phyloP scores from a whole-genome alignment of 2,113 vertebrate genomes.

The Beaufortia kweichowensis region DNA sequence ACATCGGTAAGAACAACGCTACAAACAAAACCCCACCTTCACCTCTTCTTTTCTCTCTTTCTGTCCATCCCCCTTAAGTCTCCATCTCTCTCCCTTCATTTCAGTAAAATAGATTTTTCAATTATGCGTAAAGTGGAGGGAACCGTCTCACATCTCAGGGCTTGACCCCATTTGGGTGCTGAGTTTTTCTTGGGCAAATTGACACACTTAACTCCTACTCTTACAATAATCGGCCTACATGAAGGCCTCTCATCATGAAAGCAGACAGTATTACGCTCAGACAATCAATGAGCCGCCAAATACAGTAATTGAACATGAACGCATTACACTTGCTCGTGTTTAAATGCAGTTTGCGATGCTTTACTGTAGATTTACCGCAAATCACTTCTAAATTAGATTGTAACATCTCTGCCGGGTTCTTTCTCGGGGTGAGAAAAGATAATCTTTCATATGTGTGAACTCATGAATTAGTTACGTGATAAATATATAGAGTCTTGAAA shows the following conservation, averaged over 20 bases:
- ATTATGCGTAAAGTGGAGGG: conserved; percentile 59
- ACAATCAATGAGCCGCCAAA: conserved; percentile 33
- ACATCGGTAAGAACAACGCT: not conserved
- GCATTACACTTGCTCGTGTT: conserved; percentile 22
- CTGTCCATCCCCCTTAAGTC: conserved; percentile 44
- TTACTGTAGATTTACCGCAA: conserved; percentile 34
- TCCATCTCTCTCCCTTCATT: conserved; percentile 53
- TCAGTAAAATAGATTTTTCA: conserved; percentile 62
- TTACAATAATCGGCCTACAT: conserved; percentile 54
- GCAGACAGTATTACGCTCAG: not conserved
- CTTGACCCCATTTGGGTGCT: conserved; percentile 57
- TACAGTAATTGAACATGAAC: conserved; percentile 34
- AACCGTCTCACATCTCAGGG: conserved; percentile 55
- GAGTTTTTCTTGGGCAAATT: conserved; percentile 57
- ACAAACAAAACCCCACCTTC: not conserved
- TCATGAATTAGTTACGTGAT: not conserved
- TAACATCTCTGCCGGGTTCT: not conserved
- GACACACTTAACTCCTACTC: conserved; percentile 59
- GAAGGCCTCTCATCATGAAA: conserved; percentile 43
- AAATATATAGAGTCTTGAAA: not conserved
- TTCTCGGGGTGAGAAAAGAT: conserved; percentile 9
- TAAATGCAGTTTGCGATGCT: conserved; percentile 29
- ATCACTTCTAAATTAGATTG: conserved; percentile 12
- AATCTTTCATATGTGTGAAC: not conserved
- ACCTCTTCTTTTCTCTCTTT: not conserved